Evolutionary conservation across 37 sponge, comb jelly and placozoan genomes (phyloP).

Genomic region (Agelas oroides): DNA sequence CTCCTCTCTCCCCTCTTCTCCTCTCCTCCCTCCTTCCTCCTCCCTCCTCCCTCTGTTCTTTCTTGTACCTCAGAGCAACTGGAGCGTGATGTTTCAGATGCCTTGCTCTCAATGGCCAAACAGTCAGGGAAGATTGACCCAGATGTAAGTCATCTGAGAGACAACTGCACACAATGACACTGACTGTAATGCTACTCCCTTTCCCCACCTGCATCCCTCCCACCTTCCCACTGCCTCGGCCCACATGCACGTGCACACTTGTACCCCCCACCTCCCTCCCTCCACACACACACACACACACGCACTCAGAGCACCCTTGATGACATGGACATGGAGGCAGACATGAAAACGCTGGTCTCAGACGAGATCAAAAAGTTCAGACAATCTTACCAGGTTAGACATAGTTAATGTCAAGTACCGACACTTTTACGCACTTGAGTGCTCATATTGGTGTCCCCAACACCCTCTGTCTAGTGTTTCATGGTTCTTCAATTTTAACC

Average conservation of each 20-base stretch:
- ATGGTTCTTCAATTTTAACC: not conserved
- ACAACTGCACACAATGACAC: not conserved
- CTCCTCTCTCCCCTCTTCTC: not conserved
- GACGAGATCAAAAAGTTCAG: constrained; percentile 91
- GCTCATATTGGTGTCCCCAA: not conserved
- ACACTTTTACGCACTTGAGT: not conserved
- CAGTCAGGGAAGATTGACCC: constrained; percentile 82
- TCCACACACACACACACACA: too few species aligned
- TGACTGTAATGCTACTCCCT: too few species aligned
- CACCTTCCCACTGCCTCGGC: too few species aligned
- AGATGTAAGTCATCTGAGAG: constrained; percentile 60
- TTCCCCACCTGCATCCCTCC: too few species aligned
- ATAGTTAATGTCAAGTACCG: not conserved
- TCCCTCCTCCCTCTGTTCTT: too few species aligned
- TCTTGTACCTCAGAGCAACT: constrained; percentile 43
- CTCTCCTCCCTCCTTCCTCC: too few species aligned
- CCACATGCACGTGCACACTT: not conserved
- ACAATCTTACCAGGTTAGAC: constrained; percentile 67
- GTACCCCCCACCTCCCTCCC: not conserved
- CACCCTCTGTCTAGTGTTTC: not conserved
- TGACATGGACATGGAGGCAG: constrained; percentile 89
- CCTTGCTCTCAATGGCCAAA: constrained; percentile 81
- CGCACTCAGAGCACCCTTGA: constrained; percentile 51
- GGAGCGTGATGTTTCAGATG: constrained; percentile 76
- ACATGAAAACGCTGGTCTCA: constrained; percentile 80